A percentile compares a stretch with the other conserved stretches of the same genome.
Conservation (phyloP, 2,113 vertebrate genomes). For the Chascanopsetta lugubris region DNA sequence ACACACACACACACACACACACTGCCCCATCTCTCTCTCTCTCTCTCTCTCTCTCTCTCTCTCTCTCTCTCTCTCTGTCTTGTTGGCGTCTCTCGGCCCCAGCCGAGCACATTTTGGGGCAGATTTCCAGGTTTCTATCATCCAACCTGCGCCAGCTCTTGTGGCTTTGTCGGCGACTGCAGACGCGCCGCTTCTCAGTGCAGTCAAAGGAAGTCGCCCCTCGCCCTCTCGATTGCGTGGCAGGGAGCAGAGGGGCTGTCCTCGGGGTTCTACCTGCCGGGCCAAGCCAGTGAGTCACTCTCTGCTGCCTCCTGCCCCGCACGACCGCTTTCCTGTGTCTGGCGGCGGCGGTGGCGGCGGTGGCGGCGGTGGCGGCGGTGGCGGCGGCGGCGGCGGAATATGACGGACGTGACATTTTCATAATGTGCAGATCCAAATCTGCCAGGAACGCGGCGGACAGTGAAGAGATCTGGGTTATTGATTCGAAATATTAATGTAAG, state of each 20-base stretch:
- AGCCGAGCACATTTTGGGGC: no score
- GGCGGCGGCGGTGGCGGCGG: background rate
- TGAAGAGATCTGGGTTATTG: conserved; percentile 4
- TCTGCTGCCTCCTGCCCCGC: conserved; percentile 19
- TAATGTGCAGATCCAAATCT: background rate
- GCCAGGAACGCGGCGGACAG: background rate
- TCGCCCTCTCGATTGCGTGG: conserved; percentile 31
- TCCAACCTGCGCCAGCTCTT: background rate
- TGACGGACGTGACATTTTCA: background rate
- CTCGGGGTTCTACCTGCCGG: conserved; percentile 59
- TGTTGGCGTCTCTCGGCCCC: no score
- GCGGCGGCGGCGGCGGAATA: conserved; percentile 12
- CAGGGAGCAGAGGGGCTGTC: conserved; percentile 45
- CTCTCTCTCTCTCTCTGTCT: background rate
- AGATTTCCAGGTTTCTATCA: no score
- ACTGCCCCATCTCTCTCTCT: no score
- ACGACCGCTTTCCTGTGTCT: conserved; percentile 21
- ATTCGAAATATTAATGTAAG: background rate
- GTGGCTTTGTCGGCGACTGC: conserved; percentile 28
- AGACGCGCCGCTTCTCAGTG: conserved; percentile 38
- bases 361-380: background rate
- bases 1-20: no score
- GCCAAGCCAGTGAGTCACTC: conserved; percentile 42
- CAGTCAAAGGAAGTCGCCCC: conserved; percentile 35
- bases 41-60: no score